phyloP scores from a whole-genome alignment of 2,113 vertebrate genomes.

The Piprites chloris region DNA sequence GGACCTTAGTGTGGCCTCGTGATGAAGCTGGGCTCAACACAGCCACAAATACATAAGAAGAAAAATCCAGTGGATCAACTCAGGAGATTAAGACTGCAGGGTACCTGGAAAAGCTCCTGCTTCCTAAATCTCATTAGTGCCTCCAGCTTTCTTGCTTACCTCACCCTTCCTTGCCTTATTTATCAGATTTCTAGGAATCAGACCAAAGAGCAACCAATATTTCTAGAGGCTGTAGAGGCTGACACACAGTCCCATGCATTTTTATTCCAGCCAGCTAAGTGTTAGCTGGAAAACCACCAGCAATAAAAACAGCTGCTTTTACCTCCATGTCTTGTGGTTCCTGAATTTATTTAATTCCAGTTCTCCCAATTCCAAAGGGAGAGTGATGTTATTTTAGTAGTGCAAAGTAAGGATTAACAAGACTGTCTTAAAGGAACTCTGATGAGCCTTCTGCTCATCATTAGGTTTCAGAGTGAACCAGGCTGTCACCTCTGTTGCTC shows the following conservation, averaged over 20 bases:
- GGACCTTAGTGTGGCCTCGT: fast-evolving
- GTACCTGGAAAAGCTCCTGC: background rate
- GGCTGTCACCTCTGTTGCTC: background rate
- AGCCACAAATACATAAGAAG: background rate
- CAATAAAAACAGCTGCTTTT: background rate
- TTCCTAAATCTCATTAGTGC: background rate
- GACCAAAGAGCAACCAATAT: background rate
- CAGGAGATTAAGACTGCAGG: background rate
- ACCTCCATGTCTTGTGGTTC: background rate
- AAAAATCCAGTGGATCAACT: background rate
- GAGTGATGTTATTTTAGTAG: background rate
- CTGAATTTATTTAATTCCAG: background rate
- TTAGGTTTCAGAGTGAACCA: background rate
- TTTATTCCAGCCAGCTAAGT: background rate
- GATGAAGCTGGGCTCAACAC: background rate
- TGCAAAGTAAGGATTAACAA: background rate
- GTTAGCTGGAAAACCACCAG: background rate
- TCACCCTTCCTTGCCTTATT: background rate
- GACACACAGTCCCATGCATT: background rate
- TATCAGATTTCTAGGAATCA: background rate
- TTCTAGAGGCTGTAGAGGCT: background rate
- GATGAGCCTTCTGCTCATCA: background rate
- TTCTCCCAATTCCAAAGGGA: background rate
- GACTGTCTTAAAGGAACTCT: background rate
- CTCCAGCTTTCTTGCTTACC: background rate